A percentile compares a stretch with the other conserved stretches of the same genome.
These are phyloP conservation scores for Phyllostomus discolor DNA, from an alignment of 2,113 vertebrate genomes.

Conservation along the genomic window DNA sequence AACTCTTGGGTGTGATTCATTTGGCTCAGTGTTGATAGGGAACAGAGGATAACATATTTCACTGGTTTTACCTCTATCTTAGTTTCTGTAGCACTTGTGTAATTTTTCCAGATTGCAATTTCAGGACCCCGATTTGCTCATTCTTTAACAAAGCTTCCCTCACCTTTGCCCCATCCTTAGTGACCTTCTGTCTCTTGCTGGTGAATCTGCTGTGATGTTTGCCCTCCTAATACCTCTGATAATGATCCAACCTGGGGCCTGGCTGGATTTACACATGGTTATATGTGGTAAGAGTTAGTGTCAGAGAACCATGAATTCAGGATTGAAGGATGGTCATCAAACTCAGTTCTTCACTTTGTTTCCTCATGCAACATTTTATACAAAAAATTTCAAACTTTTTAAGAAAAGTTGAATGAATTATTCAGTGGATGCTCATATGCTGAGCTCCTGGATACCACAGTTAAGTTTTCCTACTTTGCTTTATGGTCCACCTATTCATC, in stretches of 20 bases:
- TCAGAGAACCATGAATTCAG: neutral
- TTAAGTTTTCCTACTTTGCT: neutral
- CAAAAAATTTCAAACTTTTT: neutral
- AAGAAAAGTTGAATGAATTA: neutral
- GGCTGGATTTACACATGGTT: neutral
- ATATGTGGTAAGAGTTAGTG: too few species aligned
- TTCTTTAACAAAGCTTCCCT: neutral
- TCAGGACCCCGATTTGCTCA: too few species aligned
- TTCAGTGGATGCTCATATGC: neutral
- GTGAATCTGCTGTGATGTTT: neutral
- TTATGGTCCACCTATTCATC: neutral
- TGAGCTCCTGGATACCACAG: neutral
- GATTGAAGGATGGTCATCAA: neutral
- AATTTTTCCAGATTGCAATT: neutral
- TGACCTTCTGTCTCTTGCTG: neutral
- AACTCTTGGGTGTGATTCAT: rapidly evolving
- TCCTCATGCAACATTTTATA: neutral
- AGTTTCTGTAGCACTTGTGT: neutral
- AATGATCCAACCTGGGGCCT: too few species aligned
- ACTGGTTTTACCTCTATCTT: neutral
- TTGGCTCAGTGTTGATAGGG: neutral
- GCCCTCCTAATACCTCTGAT: neutral
- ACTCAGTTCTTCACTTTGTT: neutral
- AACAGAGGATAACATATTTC: neutral
- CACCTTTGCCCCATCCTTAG: neutral